phyloP scores from a whole-genome alignment of 2,888 invertebrate species.

The Macroteleia sp. region DNA sequence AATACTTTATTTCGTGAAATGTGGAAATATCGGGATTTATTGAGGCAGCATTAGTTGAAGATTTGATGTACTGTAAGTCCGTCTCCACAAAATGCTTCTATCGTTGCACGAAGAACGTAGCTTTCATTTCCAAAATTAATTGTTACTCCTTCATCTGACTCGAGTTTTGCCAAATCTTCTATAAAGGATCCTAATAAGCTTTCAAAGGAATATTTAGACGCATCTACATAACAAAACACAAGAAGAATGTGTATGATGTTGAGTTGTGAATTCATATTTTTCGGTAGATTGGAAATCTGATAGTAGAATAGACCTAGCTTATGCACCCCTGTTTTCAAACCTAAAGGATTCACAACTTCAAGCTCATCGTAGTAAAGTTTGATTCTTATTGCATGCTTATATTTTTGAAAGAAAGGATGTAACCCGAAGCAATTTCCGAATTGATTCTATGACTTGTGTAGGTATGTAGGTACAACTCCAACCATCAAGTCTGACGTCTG shows the following conservation, averaged over 20 bases:
- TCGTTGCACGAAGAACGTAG: background rate
- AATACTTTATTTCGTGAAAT: conserved; percentile 41
- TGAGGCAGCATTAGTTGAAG: conserved; percentile 20
- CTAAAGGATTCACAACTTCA: conserved; percentile 57
- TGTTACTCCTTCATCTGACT: background rate
- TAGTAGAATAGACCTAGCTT: conserved; percentile 59
- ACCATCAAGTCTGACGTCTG: conserved; percentile 36
- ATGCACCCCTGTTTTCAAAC: conserved; percentile 59
- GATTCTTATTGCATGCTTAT: conserved; percentile 32
- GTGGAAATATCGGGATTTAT: conserved; percentile 41
- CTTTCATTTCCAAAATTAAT: background rate
- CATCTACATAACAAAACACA: conserved; percentile 42
- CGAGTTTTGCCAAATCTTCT: background rate
- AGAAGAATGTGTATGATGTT: conserved; percentile 43
- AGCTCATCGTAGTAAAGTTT: conserved; percentile 57
- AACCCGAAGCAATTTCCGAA: conserved; percentile 35
- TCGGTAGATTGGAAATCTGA: conserved; percentile 56
- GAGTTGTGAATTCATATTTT: conserved; percentile 59
- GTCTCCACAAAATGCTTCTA: no score
- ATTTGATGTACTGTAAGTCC: no score
- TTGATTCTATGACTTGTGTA: conserved; percentile 43
- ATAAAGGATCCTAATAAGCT: conserved; percentile 53
- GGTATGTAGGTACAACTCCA: conserved; percentile 10
- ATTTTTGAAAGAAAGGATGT: conserved; percentile 31
- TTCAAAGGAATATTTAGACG: conserved; percentile 49